phyloP scores from a whole-genome alignment of 2,797 vertebrate genomes.

The Myoxocephalus aenaeus region DNA sequence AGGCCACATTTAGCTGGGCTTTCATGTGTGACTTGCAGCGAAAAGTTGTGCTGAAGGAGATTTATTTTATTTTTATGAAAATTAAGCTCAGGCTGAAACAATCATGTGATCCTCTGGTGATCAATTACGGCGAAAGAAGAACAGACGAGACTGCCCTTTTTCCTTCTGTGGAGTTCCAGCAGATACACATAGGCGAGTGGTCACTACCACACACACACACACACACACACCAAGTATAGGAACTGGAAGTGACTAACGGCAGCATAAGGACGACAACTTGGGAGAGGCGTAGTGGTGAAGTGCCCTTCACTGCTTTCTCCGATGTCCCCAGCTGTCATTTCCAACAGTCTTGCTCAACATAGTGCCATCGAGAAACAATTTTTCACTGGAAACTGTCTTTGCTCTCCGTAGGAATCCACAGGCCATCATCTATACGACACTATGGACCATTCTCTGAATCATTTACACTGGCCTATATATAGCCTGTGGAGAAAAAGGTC shows the following conservation, averaged over 20 bases:
- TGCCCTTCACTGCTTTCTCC: constrained; percentile 27
- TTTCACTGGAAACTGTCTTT: constrained; percentile 43
- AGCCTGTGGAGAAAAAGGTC: constrained; percentile 67
- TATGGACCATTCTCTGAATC: constrained; percentile 58
- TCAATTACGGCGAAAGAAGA: constrained; percentile 70
- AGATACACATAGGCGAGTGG: constrained; percentile 14
- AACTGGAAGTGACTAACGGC: constrained; percentile 46
- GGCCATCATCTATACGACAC: constrained; percentile 62
- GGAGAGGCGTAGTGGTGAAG: constrained; percentile 15
- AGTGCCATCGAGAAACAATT: constrained; percentile 37
- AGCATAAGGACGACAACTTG: constrained; percentile 46
- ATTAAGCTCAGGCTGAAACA: constrained; percentile 46
- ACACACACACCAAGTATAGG: constrained; percentile 25
- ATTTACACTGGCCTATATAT: constrained; percentile 70
- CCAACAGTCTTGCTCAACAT: constrained; percentile 26
- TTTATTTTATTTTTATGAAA: constrained; percentile 34
- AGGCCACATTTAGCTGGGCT: constrained; percentile 55
- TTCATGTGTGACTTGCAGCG: constrained; percentile 58
- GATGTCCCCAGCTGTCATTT: constrained; percentile 48
- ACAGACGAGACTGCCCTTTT: constrained; percentile 35
- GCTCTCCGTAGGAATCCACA: constrained; percentile 47
- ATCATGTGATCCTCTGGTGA: constrained; percentile 63
- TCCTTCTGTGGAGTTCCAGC: constrained; percentile 27
- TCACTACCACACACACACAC: constrained; percentile 6
- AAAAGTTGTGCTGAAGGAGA: constrained; percentile 49